Conservation (phyloP, 2,797 vertebrate genomes). For the Craterocephalus amniculus region DNA sequence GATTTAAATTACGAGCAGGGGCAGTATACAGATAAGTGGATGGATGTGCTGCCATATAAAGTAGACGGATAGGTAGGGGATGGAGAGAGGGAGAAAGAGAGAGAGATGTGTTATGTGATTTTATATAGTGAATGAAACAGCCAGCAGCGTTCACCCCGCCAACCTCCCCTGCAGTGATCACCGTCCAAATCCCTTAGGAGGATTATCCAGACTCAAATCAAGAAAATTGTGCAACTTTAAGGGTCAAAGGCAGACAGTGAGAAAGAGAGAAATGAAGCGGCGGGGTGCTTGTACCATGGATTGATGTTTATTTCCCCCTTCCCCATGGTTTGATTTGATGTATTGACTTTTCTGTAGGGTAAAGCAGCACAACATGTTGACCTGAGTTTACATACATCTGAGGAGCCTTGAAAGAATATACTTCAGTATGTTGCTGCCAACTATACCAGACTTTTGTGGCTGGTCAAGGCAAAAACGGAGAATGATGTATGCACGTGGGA, state of each 20-base stretch:
- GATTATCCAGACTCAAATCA: slow-evolving; percentile 85
- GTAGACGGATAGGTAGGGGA: slow-evolving; percentile 33
- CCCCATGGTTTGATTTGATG: no score
- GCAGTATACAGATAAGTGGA: slow-evolving; percentile 36
- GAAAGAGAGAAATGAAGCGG: slow-evolving; percentile 28
- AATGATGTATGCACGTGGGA: no score
- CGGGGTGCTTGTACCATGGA: background rate
- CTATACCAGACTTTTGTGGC: background rate
- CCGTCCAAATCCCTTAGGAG: slow-evolving; percentile 87
- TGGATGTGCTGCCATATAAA: slow-evolving; percentile 38
- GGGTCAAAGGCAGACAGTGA: slow-evolving; percentile 56
- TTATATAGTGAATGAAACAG: slow-evolving; percentile 69
- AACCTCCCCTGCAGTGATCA: slow-evolving; percentile 73
- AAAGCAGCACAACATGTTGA: background rate
- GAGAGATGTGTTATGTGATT: slow-evolving; percentile 52
- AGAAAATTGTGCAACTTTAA: slow-evolving; percentile 79
- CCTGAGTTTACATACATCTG: background rate
- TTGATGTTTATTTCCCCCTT: slow-evolving; percentile 5
- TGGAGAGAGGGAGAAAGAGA: background rate
- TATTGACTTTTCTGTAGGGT: no score
- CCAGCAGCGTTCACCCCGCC: slow-evolving; percentile 46
- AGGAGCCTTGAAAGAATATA: no score
- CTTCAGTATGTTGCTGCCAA: background rate
- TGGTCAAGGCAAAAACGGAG: no score
- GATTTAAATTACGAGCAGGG: slow-evolving; percentile 30